Percentiles rank a stretch among this genome's conserved stretches.
These are phyloP conservation scores for Montipora capitata DNA, from an alignment of 92 coral and sea anemone species.

Conservation along the genomic window DNA sequence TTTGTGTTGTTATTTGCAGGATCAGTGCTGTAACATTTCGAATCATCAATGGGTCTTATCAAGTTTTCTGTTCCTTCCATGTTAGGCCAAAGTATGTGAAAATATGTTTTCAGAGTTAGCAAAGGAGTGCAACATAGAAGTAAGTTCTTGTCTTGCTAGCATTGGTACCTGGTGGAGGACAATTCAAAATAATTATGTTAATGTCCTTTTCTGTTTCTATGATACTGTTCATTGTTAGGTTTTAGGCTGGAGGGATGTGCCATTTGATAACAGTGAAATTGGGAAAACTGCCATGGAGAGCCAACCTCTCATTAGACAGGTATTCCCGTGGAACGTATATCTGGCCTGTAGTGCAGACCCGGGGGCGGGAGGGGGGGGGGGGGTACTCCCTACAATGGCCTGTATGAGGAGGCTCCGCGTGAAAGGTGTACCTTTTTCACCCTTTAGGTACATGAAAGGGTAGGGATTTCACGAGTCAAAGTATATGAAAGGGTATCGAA, in stretches of 20 bases:
- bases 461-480: no score
- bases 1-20: not conserved
- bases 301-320: slow-evolving; percentile 95
- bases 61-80: not conserved
- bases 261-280: slow-evolving; percentile 84
- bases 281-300: slow-evolving; percentile 89
- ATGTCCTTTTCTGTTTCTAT: no score
- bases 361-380: no score
- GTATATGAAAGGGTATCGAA: no score
- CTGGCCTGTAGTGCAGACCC: no score
- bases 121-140: slow-evolving; percentile 81
- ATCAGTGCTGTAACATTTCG: not conserved
- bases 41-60: not conserved
- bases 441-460: no score
- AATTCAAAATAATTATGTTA: not conserved
- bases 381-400: no score
- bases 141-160: slow-evolving; percentile 12
- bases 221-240: slow-evolving; percentile 46
- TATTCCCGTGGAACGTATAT: not conserved
- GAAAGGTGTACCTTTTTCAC: no score
- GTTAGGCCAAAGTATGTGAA: slow-evolving; percentile 84
- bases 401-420: no score
- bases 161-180: not conserved
- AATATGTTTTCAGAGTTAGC: slow-evolving; percentile 83
- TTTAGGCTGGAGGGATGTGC: slow-evolving; percentile 92